These are phyloP conservation scores for Paradoxurus hermaphroditus DNA, from an alignment of 2,113 vertebrate species.

Conservation along the genomic window DNA sequence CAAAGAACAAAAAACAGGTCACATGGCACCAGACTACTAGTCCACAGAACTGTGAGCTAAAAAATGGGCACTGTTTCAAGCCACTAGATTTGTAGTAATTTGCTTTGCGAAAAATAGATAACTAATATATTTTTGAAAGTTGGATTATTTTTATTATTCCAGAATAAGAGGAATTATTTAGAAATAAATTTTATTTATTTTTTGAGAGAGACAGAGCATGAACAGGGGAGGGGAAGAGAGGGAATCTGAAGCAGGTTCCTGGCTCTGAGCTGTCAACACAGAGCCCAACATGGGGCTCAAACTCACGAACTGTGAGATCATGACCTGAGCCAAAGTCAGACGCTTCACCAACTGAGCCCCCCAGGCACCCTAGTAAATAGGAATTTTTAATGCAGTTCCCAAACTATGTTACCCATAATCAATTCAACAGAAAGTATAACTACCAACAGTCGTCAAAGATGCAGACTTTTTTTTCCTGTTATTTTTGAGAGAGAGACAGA, in stretches of 20 bases:
- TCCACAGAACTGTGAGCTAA: background rate
- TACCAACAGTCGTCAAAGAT: background rate
- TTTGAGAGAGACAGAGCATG: no score
- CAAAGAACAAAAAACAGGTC: background rate
- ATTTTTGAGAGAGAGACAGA: no score
- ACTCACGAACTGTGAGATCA: no score
- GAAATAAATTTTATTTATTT: no score
- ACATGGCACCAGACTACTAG: background rate
- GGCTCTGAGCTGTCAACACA: no score
- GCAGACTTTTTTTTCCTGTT: background rate
- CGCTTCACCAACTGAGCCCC: no score
- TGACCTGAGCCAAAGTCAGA: no score
- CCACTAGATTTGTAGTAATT: background rate
- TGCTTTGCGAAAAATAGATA: background rate
- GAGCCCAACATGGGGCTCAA: no score
- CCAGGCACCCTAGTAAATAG: slow-evolving; percentile 38
- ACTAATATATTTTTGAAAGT: slow-evolving; percentile 52
- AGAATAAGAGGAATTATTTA: background rate
- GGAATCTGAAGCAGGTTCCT: no score
- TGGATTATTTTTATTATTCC: slow-evolving; percentile 70
- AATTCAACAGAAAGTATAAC: slow-evolving; percentile 19
- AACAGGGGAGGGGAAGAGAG: no score
- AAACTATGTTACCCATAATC: slow-evolving; percentile 26
- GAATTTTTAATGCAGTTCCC: slow-evolving; percentile 50
- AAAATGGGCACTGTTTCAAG: background rate